Evolutionary conservation across 2,797 vertebrate species (phyloP).

Genomic region (Cossypha dichroa): DNA sequence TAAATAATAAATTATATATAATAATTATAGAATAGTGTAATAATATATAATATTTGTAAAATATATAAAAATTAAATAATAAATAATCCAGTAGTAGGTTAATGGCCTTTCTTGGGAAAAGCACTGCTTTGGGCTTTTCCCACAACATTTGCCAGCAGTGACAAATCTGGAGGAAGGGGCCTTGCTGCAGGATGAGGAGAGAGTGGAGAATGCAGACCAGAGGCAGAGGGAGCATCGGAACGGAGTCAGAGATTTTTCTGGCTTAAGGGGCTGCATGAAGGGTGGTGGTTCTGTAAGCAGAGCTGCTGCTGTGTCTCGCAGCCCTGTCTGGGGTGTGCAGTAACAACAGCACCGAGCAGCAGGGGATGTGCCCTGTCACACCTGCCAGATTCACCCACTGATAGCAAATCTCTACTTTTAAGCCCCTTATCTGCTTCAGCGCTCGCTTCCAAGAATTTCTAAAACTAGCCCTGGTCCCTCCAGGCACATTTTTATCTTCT

Average conservation of each 20-base stretch:
- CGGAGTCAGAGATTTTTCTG: neutral
- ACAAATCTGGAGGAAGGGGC: neutral
- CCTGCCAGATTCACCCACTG: neutral
- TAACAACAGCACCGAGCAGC: rapidly evolving
- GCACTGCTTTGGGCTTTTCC: neutral
- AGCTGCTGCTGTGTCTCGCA: neutral
- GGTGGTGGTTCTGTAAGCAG: neutral
- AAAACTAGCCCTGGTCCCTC: neutral
- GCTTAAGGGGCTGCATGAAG: neutral
- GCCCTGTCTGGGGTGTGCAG: neutral
- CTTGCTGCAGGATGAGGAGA: neutral
- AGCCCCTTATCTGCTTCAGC: neutral
- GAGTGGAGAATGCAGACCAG: neutral
- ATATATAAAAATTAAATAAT: no score
- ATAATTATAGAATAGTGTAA: no score
- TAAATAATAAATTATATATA: no score
- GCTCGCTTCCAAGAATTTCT: neutral
- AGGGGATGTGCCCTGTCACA: neutral
- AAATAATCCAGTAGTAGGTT: neutral
- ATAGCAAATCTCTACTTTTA: neutral
- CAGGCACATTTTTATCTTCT: neutral
- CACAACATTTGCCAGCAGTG: neutral
- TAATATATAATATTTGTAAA: no score
- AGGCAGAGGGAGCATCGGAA: rapidly evolving
- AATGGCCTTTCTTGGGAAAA: neutral